These are phyloP conservation scores for Monoplex corrugatus DNA, from an alignment of 2,888 invertebrate genomes.

Conservation along the genomic window DNA sequence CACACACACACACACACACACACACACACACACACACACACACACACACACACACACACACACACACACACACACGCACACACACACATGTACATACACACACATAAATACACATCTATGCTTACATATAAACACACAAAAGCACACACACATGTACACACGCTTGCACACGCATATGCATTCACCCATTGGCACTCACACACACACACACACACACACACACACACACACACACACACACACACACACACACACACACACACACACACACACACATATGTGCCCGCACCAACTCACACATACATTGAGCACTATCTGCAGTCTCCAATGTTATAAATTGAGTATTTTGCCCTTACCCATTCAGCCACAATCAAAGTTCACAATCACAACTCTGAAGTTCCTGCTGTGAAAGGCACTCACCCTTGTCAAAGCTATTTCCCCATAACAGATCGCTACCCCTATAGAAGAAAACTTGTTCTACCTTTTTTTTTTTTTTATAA, in stretches of 20 bases:
- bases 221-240: neutral
- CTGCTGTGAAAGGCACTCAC: no score
- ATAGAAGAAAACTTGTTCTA: no score
- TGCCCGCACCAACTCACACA: neutral
- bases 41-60: neutral
- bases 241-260: neutral
- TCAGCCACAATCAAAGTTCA: neutral
- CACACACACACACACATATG: neutral
- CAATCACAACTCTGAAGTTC: no score
- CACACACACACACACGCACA: no score
- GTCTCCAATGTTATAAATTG: neutral
- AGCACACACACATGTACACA: neutral
- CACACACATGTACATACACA: neutral
- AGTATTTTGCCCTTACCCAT: neutral
- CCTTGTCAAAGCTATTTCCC: no score
- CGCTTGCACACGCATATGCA: neutral
- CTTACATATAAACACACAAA: neutral
- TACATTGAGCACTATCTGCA: neutral
- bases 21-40: neutral
- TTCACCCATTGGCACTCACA: neutral
- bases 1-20: neutral
- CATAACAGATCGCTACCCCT: no score
- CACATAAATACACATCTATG: neutral
- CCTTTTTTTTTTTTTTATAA: no score
- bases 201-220: neutral